These are phyloP conservation scores for Ispidina picta DNA, from an alignment of 2,797 vertebrate genomes.

Conservation along the genomic window DNA sequence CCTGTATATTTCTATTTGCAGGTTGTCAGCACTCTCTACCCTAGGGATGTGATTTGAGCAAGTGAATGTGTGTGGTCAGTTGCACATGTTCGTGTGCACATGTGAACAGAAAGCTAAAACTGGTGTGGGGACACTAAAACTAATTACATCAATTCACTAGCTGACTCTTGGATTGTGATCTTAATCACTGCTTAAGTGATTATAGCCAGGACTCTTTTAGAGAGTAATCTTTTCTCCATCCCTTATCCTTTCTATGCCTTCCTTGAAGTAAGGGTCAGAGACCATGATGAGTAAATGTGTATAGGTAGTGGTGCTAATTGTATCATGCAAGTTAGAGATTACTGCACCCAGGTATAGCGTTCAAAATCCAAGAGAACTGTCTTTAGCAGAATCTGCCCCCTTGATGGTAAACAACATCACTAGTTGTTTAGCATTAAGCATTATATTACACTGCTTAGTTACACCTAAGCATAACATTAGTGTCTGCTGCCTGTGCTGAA, in stretches of 20 bases:
- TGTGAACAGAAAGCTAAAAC: neutral
- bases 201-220: neutral
- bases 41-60: neutral
- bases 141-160: neutral
- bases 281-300: neutral
- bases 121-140: neutral
- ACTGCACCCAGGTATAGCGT: neutral
- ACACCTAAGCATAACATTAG: neutral
- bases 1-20: neutral
- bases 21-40: neutral
- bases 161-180: neutral
- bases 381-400: neutral
- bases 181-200: neutral
- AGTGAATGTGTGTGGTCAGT: neutral
- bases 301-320: neutral
- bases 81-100: rapidly evolving
- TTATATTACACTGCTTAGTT: neutral
- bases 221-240: neutral
- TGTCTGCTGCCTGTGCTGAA: neutral
- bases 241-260: neutral
- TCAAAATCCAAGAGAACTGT: neutral
- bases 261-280: neutral
- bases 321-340: neutral
- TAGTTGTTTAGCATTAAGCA: neutral
- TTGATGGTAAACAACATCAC: neutral